phyloP scores from a whole-genome alignment of 2,113 vertebrate species.

The Amphilophus citrinellus region DNA sequence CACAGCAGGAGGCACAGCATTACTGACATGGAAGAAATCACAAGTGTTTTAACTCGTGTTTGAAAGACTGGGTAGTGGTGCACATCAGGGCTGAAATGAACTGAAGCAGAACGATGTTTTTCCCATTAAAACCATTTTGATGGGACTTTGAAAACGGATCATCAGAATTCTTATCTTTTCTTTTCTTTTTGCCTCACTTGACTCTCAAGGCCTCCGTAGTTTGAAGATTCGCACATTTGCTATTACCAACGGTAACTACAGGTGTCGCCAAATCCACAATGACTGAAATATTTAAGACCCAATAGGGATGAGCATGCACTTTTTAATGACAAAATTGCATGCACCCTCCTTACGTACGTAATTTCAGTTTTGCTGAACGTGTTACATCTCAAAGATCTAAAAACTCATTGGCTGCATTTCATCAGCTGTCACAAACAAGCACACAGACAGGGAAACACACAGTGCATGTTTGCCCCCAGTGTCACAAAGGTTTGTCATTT shows the following conservation, averaged over 20 bases:
- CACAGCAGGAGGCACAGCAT: not conserved
- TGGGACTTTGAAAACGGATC: not conserved
- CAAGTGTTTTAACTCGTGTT: not conserved
- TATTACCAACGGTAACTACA: not conserved
- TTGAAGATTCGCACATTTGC: not conserved
- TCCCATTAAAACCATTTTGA: not conserved
- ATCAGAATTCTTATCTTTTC: not conserved
- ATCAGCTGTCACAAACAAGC: constrained; percentile 26
- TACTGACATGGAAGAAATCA: not conserved
- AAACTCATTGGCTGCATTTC: constrained; percentile 1
- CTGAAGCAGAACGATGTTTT: not conserved
- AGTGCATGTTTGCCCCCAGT: constrained; percentile 14
- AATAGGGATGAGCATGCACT: not conserved
- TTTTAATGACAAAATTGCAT: not conserved
- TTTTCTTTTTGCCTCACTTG: not conserved
- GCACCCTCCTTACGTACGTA: not conserved
- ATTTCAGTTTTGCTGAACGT: not conserved
- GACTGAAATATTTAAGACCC: not conserved
- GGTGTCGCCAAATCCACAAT: not conserved
- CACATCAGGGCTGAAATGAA: not conserved
- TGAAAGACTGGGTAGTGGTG: not conserved
- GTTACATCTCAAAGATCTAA: constrained; percentile 28
- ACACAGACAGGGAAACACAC: not conserved
- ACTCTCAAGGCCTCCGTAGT: not conserved
- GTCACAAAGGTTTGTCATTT: constrained; percentile 27